Evolutionary conservation across 2,888 invertebrate genomes (phyloP).

Genomic region (Embidobia sp.): DNA sequence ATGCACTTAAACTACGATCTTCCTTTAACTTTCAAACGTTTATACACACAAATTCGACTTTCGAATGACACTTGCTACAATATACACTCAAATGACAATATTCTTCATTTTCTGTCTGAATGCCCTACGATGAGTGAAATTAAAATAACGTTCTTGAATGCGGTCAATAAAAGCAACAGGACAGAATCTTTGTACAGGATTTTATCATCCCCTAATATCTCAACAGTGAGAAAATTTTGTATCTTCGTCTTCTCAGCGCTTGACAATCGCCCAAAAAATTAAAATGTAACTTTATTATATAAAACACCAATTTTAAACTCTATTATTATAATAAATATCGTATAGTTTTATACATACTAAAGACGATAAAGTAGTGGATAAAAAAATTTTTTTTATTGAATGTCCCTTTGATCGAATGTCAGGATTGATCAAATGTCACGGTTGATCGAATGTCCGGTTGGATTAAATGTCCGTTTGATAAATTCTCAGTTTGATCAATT

Average conservation of each 20-base stretch:
- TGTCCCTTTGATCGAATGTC: too few species aligned
- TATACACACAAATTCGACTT: neutral
- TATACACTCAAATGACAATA: neutral
- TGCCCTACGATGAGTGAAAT: neutral
- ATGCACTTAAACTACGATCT: neutral
- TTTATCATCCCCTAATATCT: neutral
- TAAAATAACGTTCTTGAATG: neutral
- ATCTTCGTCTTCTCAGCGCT: neutral
- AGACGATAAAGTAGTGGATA: too few species aligned
- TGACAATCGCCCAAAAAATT: too few species aligned
- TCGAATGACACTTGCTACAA: neutral
- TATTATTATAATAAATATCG: too few species aligned
- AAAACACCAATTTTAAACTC: too few species aligned
- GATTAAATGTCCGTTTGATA: too few species aligned
- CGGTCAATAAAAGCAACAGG: neutral
- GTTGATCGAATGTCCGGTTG: too few species aligned
- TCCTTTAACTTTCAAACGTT: neutral
- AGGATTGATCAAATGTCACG: too few species aligned
- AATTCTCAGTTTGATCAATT: too few species aligned
- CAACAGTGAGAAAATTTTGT: neutral
- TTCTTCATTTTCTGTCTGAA: neutral
- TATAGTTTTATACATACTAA: too few species aligned
- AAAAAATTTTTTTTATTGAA: too few species aligned
- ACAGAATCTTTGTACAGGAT: neutral
- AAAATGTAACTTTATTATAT: too few species aligned